Evolutionary conservation across 2,797 vertebrate species (phyloP), one percentile per base, ranked within the genome.

Genomic region (Bovichtus diacanthus): DNA sequence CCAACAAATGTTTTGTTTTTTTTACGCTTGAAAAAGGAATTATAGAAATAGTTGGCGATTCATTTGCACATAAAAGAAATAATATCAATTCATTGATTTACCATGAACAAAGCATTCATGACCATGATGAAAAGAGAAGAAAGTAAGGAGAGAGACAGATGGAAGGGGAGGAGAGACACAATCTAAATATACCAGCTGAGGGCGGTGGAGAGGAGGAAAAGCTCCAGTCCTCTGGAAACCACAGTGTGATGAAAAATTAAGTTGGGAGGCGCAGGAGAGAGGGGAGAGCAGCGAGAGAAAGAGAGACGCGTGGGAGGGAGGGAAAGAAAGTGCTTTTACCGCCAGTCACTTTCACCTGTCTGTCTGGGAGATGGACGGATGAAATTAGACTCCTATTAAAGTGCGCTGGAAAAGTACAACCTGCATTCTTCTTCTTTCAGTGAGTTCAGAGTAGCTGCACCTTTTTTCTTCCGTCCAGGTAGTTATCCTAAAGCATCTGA

Each of bases 181-280:
- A 15, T 81, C 68, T 79, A 85, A 85, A 89, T 90, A 78, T 84
- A 87, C 53, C 74, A 78, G 84, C 64, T 80, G 84, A 84, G 76
- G 80, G 81, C 58, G 9, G 80, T 74, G 81, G 74, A 86, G 69
- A 85, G 79, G 82, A 78, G 68, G 75, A 80, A 74, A 74, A 80
- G 46, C 9, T 1, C 21, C 1, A 1, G 25, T 31, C 50, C 65
- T 79, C 75, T 76, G 74, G 73, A 87, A 85, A 82, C 59, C 56
- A 56, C 54, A 70, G 74, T 68, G 78, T 74, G 60, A 88, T 90
- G 70, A 92, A 90, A 90, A 85, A 90, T 90, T 76, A 86, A 86
- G 63, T 73, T 81, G 61, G 66, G 66, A 80, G 65, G 51, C 56
- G 58, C 6, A 71, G 31, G 51, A 69, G 61, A 67, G 43, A 21